Base-by-base conservation (phyloP, 2,113 vertebrate genomes). In the Solea senegalensis region DNA sequence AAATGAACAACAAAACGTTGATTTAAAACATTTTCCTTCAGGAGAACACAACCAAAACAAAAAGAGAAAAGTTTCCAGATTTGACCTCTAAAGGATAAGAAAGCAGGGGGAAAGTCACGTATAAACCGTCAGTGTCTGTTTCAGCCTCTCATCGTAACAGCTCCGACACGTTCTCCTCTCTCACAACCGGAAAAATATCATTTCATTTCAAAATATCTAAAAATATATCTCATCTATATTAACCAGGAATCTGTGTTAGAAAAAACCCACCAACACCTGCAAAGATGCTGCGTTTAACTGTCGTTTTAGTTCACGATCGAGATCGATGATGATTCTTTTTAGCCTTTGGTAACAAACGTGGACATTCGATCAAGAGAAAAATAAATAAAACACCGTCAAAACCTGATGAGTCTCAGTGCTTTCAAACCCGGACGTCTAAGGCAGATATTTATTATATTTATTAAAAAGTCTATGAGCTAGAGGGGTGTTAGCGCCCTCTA, bases 291-390 rank as follows among this genome's bases (percentile, higher is more conserved):
- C n/a, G n/a, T n/a, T 62, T 69, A 64, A 69, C 68, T 45, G 21
- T 21, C 21, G 21, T 1, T 59, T 21, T 62, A 3, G 12, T 21
- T 44, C 72, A 59, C 53, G 26, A 72, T 69, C 52, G 6, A 8
- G 13, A 57, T n/a, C 48, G 73, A 40, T 66, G 8, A 53, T 10
- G 4, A 48, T 1, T 13, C 75, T 68, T 70, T 83, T 91, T 86
- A 57, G 93, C 94, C 96, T 98, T 98, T 97, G 96, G 96, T 96
- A 95, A 91, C 70, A 83, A 92, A 75, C 60, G 75, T 91, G 92
- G 21, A 95, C 92, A 94, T 94, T 88, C 74, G 70, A 78, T 94
- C 90, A 90, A 89, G 90, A 89, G 90, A 83, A 90, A 95, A 95
- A 95, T 92, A 92, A 95, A 93, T 92, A 93, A 93, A 11, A 52